Conservation (phyloP, 2,888 invertebrate species). For the Drosophila mettleri region DNA sequence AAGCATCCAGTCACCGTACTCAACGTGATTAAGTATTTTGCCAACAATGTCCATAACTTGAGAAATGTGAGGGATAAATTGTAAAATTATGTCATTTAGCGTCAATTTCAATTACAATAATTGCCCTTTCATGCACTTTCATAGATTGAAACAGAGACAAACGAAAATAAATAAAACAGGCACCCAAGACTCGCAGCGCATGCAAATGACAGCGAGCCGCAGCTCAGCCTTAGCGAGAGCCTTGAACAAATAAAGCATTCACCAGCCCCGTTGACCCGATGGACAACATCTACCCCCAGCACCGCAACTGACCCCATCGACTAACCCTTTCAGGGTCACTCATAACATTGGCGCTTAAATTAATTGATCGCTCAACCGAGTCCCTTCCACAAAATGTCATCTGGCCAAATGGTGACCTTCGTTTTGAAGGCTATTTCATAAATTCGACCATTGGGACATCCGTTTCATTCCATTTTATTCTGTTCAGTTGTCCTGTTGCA, state of each 20-base stretch:
- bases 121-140: constrained; percentile 48
- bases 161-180: constrained; percentile 3
- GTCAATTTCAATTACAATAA: constrained; percentile 51
- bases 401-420: constrained; percentile 20
- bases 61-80: constrained; percentile 10
- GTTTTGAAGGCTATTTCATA: constrained; percentile 45
- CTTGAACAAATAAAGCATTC: constrained; percentile 48
- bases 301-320: not conserved
- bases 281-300: constrained; percentile 9
- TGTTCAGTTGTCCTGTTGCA: constrained; percentile 20
- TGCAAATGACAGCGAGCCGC: constrained; percentile 54
- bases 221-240: constrained; percentile 11
- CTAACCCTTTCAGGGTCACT: constrained; percentile 1
- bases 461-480: constrained; percentile 14
- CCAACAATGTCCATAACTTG: constrained; percentile 7
- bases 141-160: constrained; percentile 46
- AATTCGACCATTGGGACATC: constrained; percentile 47
- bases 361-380: constrained; percentile 61
- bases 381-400: constrained; percentile 60
- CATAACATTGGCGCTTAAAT: constrained; percentile 57
- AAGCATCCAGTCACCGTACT: not conserved
- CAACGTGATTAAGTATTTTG: constrained; percentile 5
- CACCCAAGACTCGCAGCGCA: constrained; percentile 24
- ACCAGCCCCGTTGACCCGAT: constrained; percentile 21
- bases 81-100: constrained; percentile 42